phyloP scores from a whole-genome alignment of 1,140 invertebrate species.

The Galleria mellonella region DNA sequence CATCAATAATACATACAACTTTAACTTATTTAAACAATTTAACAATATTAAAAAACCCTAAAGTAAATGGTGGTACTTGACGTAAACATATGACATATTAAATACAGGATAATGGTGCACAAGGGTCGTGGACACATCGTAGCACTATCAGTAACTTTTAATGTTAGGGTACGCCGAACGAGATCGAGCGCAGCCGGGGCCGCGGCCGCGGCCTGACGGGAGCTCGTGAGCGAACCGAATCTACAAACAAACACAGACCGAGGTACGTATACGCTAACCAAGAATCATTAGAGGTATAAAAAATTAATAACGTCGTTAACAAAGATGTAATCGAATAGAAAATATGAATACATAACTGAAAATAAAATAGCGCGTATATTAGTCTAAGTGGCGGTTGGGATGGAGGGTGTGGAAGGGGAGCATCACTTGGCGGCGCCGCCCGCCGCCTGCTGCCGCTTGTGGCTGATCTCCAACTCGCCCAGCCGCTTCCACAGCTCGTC shows the following conservation, averaged over 20 bases:
- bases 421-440: conserved; percentile 33
- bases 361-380: conserved; percentile 26
- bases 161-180: conserved; percentile 15
- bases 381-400: too few species aligned
- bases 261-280: conserved; percentile 25
- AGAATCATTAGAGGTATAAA: conserved; percentile 47
- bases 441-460: conserved; percentile 36
- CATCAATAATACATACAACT: conserved; percentile 67
- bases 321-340: conserved; percentile 68
- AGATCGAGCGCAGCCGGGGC: too few species aligned
- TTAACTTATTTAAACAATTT: conserved; percentile 72
- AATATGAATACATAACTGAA: conserved; percentile 63
- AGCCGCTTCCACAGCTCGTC: conserved; percentile 96
- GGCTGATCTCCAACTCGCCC: conserved; percentile 85
- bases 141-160: conserved; percentile 26
- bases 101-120: conserved; percentile 42
- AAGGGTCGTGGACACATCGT: conserved; percentile 29
- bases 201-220: conserved; percentile 12
- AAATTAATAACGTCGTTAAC: conserved; percentile 66
- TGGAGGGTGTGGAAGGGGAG: conserved; percentile 15
- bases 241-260: conserved; percentile 5
- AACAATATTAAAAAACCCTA: conserved; percentile 71
- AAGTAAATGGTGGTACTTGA: conserved; percentile 60
- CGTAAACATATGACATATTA: conserved; percentile 47
- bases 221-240: conserved; percentile 20